A percentile compares a stretch with the other conserved stretches of the same genome.
Evolutionary conservation across 2,888 invertebrate genomes (phyloP).

Genomic region (Lasioglossum marginatum): DNA sequence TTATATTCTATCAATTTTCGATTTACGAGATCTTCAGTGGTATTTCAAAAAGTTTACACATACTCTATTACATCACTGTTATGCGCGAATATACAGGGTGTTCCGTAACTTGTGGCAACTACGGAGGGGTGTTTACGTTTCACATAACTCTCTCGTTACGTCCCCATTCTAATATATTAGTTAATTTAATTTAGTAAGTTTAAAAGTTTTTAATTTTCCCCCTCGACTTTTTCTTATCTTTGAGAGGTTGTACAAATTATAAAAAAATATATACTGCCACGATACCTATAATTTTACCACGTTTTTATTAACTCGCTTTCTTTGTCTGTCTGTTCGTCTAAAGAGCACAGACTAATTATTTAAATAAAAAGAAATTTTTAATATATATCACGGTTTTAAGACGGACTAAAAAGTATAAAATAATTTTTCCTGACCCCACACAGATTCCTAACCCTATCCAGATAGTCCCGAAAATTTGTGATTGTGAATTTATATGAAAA

Average conservation of each 20-base stretch:
- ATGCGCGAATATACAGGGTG: neutral
- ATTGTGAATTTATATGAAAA: too few species aligned
- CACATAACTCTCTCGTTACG: neutral
- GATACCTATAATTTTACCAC: too few species aligned
- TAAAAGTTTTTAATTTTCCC: neutral
- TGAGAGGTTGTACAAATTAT: neutral
- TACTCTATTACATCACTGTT: constrained; percentile 7
- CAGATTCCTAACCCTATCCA: too few species aligned
- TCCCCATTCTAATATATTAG: neutral
- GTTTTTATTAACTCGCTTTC: too few species aligned
- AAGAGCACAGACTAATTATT: too few species aligned
- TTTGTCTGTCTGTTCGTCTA: too few species aligned
- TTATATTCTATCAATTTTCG: neutral
- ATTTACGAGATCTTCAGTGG: neutral
- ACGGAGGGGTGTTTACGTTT: neutral
- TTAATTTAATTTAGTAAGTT: neutral
- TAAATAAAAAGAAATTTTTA: too few species aligned
- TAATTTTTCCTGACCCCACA: too few species aligned
- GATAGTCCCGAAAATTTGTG: too few species aligned
- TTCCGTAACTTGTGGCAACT: neutral
- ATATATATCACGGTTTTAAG: too few species aligned
- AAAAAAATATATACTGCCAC: neutral
- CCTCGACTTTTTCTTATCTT: neutral
- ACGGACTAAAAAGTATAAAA: too few species aligned
- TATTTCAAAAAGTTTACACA: constrained; percentile 1